Conservation (phyloP, 2,888 invertebrate species). For the Xestobium rufovillosum region DNA sequence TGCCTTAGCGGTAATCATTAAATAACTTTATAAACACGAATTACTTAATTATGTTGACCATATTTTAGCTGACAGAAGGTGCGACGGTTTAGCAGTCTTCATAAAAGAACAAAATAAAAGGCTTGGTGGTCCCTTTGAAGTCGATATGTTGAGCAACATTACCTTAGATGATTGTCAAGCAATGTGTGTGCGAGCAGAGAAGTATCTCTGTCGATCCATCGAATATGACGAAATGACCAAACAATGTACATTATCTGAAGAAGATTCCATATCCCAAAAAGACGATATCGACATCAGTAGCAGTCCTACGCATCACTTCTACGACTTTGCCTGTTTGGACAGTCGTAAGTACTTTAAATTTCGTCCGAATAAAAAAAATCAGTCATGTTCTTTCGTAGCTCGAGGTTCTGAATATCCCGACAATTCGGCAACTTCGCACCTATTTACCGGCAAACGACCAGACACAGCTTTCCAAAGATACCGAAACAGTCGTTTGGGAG, state of each 20-base stretch:
- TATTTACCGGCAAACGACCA: slow-evolving; percentile 71
- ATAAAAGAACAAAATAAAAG: slow-evolving; percentile 86
- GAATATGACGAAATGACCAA: slow-evolving; percentile 83
- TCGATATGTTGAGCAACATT: slow-evolving; percentile 78
- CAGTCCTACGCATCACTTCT: slow-evolving; percentile 79
- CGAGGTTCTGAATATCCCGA: slow-evolving; percentile 84
- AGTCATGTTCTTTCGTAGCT: slow-evolving; percentile 50
- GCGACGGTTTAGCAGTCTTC: slow-evolving; percentile 79
- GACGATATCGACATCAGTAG: slow-evolving; percentile 80
- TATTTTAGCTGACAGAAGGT: slow-evolving; percentile 68
- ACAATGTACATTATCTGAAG: slow-evolving; percentile 83
- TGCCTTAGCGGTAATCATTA: slow-evolving; percentile 67
- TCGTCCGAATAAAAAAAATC: neutral
- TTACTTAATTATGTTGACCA: neutral
- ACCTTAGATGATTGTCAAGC: slow-evolving; percentile 83
- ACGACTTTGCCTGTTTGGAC: slow-evolving; percentile 81
- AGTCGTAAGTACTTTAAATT: slow-evolving; percentile 63
- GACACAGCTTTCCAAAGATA: slow-evolving; percentile 86
- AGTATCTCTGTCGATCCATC: slow-evolving; percentile 83
- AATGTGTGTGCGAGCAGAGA: slow-evolving; percentile 79
- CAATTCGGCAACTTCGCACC: slow-evolving; percentile 76
- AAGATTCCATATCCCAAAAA: slow-evolving; percentile 83
- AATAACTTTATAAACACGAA: slow-evolving; percentile 3
- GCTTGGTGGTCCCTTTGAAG: slow-evolving; percentile 80
- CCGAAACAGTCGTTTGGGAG: slow-evolving; percentile 77